These are phyloP conservation scores for Discoglossus pictus DNA, from an alignment of 2,797 vertebrate genomes.

Conservation along the genomic window DNA sequence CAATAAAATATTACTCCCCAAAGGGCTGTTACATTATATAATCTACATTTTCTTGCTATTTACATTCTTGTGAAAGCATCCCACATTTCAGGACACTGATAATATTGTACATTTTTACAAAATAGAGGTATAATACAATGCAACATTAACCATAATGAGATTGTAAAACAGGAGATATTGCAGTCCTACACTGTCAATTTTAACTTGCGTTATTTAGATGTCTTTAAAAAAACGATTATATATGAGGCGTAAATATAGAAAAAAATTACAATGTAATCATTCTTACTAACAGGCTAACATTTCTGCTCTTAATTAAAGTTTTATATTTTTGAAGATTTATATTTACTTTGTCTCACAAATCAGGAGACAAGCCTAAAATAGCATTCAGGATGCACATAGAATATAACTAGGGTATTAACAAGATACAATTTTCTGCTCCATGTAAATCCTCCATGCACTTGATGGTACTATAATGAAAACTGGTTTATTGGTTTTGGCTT, in stretches of 20 bases:
- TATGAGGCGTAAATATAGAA: slow-evolving; percentile 14
- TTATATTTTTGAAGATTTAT: slow-evolving; percentile 16
- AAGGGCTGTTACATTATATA: slow-evolving; percentile 54
- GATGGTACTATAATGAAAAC: slow-evolving; percentile 11
- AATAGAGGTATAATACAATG: slow-evolving; percentile 60
- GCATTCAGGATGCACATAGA: neutral
- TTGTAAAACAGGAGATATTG: slow-evolving; percentile 56
- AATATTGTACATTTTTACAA: slow-evolving; percentile 65
- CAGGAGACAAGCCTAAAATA: neutral
- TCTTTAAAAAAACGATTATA: slow-evolving; percentile 41
- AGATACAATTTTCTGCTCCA: slow-evolving; percentile 12
- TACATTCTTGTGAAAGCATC: slow-evolving; percentile 59
- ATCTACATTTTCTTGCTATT: slow-evolving; percentile 62
- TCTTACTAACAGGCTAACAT: slow-evolving; percentile 4
- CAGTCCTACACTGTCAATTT: slow-evolving; percentile 26
- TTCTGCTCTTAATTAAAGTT: slow-evolving; percentile 8
- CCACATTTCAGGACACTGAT: slow-evolving; percentile 50
- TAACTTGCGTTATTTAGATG: slow-evolving; percentile 38
- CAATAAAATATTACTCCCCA: slow-evolving; percentile 55
- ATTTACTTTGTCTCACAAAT: slow-evolving; percentile 11
- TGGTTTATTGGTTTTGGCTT: slow-evolving; percentile 15
- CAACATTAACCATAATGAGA: slow-evolving; percentile 58
- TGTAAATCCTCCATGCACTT: slow-evolving; percentile 19
- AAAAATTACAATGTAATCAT: slow-evolving; percentile 3
- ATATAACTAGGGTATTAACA: slow-evolving; percentile 1